These are phyloP conservation scores for Datnioides undecimradiatus DNA, from an alignment of 2,113 vertebrate species.

Conservation along the genomic window DNA sequence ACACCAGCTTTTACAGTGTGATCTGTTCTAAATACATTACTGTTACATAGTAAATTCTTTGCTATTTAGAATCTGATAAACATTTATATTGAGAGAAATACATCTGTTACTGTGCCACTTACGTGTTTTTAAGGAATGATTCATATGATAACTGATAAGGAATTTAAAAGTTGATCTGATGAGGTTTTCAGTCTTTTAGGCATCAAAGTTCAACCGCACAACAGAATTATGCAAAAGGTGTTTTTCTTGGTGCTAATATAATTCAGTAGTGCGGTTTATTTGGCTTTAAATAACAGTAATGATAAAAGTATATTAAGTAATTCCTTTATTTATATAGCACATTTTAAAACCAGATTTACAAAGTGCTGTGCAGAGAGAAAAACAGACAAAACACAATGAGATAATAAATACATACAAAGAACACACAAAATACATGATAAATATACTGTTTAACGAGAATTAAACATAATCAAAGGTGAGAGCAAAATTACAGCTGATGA, in stretches of 20 bases:
- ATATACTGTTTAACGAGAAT: slow-evolving; percentile 7
- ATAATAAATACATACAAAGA: slow-evolving; percentile 36
- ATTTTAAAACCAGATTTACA: slow-evolving; percentile 52
- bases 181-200: not conserved
- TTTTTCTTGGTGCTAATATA: not conserved
- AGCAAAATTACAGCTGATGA: slow-evolving; percentile 3
- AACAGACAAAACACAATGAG: slow-evolving; percentile 22
- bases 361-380: slow-evolving; percentile 40
- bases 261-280: not conserved
- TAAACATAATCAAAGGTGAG: slow-evolving; percentile 12
- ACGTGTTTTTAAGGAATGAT: too few species aligned
- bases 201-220: not conserved
- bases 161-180: not conserved
- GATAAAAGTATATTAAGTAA: not conserved
- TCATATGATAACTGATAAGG: too few species aligned
- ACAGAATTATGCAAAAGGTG: not conserved
- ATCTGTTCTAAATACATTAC: not conserved
- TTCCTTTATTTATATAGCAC: slow-evolving; percentile 44
- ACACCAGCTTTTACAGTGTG: not conserved
- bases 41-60: not conserved
- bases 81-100: not conserved
- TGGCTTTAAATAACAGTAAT: slow-evolving; percentile 14
- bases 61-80: too few species aligned
- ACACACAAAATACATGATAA: slow-evolving; percentile 18
- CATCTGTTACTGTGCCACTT: not conserved